Evolutionary conservation across 2,797 vertebrate species (phyloP).

Genomic region (Parotocinclus haroldoi): DNA sequence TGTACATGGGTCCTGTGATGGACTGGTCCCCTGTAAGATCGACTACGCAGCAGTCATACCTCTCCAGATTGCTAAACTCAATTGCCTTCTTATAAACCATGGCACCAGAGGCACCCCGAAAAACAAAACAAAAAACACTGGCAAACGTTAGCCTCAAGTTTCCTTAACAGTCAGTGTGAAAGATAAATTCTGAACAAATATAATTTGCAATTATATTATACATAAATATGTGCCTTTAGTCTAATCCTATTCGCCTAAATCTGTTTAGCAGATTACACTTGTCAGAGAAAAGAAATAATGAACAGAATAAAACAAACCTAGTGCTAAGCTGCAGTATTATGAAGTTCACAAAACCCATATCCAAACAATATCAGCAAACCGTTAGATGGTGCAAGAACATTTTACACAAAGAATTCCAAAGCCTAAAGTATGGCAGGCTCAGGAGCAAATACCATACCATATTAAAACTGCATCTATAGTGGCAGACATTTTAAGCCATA

Average conservation of each 20-base stretch:
- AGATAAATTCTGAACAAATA: slow-evolving; percentile 8
- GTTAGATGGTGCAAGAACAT: slow-evolving; percentile 69
- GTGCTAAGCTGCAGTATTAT: slow-evolving; percentile 36
- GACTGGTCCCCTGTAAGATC: too few species aligned
- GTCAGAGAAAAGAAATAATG: slow-evolving; percentile 20
- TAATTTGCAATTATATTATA: slow-evolving; percentile 14
- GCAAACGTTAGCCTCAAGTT: too few species aligned
- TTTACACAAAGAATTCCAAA: slow-evolving; percentile 62
- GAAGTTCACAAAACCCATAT: slow-evolving; percentile 62
- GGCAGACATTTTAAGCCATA: slow-evolving; percentile 58
- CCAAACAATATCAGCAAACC: slow-evolving; percentile 67
- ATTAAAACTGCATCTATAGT: slow-evolving; percentile 56
- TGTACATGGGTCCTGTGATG: too few species aligned
- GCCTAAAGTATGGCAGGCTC: slow-evolving; percentile 48
- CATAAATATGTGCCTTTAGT: not conserved
- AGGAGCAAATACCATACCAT: slow-evolving; percentile 35
- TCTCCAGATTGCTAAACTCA: too few species aligned
- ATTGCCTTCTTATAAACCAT: too few species aligned
- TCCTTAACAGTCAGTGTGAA: not conserved
- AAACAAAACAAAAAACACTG: too few species aligned
- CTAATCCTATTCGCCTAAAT: slow-evolving; percentile 18
- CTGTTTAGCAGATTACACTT: slow-evolving; percentile 31
- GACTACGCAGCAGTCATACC: too few species aligned
- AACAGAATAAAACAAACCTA: slow-evolving; percentile 23
- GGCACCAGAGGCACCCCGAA: too few species aligned